phyloP scores from a whole-genome alignment of 2,797 vertebrate genomes.

The Lithobates pipiens region DNA sequence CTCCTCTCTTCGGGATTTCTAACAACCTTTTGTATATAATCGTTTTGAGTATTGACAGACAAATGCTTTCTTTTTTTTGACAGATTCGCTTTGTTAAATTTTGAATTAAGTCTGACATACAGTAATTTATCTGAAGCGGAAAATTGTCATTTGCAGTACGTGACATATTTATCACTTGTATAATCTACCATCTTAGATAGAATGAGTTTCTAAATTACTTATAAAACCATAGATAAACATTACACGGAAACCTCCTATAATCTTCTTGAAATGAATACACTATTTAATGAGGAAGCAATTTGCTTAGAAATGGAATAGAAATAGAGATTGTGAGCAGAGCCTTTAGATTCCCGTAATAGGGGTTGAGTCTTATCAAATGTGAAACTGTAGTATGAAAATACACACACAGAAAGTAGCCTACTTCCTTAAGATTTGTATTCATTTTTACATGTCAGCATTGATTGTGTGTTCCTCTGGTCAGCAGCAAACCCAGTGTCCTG shows the following conservation, averaged over 20 bases:
- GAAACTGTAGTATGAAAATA: too few relatives aligned
- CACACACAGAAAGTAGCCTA: too few relatives aligned
- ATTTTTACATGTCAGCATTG: too few relatives aligned
- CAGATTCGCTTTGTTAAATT: constrained; percentile 11
- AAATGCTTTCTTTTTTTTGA: constrained; percentile 14
- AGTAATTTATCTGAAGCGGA: constrained; percentile 13
- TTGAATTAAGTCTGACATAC: constrained; percentile 29
- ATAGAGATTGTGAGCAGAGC: too few relatives aligned
- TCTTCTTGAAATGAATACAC: not conserved
- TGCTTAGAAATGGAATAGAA: too few relatives aligned
- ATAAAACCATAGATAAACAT: not conserved
- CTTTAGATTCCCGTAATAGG: too few relatives aligned
- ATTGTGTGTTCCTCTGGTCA: too few relatives aligned
- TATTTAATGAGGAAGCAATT: not conserved
- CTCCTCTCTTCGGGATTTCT: not conserved
- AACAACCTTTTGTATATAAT: not conserved
- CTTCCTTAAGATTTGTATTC: too few relatives aligned
- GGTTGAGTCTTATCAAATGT: too few relatives aligned
- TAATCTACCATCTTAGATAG: not conserved
- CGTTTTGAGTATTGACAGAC: constrained; percentile 10
- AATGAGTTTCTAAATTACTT: constrained; percentile 1
- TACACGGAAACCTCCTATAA: not conserved
- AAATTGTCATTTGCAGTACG: constrained; percentile 17
- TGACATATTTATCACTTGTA: constrained; percentile 38
- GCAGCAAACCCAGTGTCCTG: too few relatives aligned